Conservation (phyloP, 23 tunicate genomes). For the Aplidium turbinatum region DNA sequence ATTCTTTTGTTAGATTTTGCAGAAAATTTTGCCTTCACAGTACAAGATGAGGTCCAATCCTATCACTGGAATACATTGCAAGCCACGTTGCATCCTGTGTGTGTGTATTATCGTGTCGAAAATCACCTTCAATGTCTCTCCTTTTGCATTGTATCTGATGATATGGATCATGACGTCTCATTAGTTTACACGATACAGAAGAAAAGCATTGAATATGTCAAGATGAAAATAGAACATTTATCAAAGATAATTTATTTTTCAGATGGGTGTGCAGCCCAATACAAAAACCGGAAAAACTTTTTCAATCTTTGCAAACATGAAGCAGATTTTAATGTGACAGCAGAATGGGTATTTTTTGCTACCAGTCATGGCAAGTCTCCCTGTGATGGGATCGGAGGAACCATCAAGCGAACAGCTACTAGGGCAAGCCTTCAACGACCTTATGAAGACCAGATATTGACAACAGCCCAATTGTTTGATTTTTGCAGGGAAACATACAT, state of each 20-base stretch:
- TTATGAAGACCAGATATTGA: slow-evolving; percentile 24
- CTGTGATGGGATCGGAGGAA: slow-evolving; percentile 37
- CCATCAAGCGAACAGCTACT: slow-evolving; percentile 30
- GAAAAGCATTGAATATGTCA: slow-evolving; percentile 29
- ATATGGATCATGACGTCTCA: slow-evolving; percentile 41
- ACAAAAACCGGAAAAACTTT: slow-evolving; percentile 45
- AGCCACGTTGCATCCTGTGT: slow-evolving; percentile 48
- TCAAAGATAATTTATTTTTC: slow-evolving; percentile 29
- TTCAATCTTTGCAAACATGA: slow-evolving; percentile 42
- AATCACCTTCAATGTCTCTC: slow-evolving; percentile 1
- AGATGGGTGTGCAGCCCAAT: slow-evolving; percentile 62
- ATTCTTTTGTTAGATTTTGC: slow-evolving; percentile 38
- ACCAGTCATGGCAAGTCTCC: slow-evolving; percentile 37
- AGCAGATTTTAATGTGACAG: slow-evolving; percentile 36
- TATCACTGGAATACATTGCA: slow-evolving; percentile 44
- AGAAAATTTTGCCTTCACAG: slow-evolving; percentile 31
- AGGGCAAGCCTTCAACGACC: slow-evolving; percentile 39
- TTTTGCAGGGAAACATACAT: slow-evolving; percentile 16
- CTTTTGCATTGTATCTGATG: slow-evolving; percentile 37
- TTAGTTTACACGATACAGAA: slow-evolving; percentile 36
- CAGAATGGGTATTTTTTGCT: slow-evolving; percentile 38
- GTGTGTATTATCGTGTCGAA: slow-evolving; percentile 34
- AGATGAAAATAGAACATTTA: slow-evolving; percentile 14
- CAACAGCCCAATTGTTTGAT: slow-evolving; percentile 30
- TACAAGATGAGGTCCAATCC: slow-evolving; percentile 40